Percentiles rank a stretch among this genome's conserved stretches.
Evolutionary conservation across 1,140 invertebrate genomes (phyloP).

Genomic region (Aporrectodea caliginosa): DNA sequence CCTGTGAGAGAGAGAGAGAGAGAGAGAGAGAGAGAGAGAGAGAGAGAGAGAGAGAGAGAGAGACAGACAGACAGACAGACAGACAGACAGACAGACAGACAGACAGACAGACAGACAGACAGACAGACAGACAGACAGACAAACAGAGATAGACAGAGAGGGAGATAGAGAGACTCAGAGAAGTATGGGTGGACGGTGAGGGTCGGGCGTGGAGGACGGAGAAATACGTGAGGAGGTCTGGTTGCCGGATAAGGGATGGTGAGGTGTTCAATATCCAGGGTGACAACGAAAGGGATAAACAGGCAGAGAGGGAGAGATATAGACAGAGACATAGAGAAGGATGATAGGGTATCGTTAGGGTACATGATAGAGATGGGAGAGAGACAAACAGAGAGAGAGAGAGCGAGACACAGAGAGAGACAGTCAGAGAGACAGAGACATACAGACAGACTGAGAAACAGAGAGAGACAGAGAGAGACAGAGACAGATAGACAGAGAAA

Average conservation of each 20-base stretch:
- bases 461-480: not conserved
- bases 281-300: no score
- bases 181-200: no score
- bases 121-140: not conserved
- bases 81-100: not conserved
- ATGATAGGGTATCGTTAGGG: no score
- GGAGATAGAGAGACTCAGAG: no score
- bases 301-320: not conserved
- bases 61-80: not conserved
- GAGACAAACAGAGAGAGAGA: not conserved
- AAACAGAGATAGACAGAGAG: not conserved
- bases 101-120: not conserved
- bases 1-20: not conserved
- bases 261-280: no score
- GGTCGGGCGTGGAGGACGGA: no score
- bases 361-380: no score
- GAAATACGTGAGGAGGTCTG: no score
- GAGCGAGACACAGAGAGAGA: not conserved
- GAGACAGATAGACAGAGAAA: not conserved
- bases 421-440: not conserved
- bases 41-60: not conserved
- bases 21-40: not conserved
- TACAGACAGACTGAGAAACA: not conserved
- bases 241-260: no score
- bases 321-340: conserved; percentile 1